Base-by-base conservation (phyloP, 2,888 invertebrate species). In the Lasioglossum marginatum region DNA sequence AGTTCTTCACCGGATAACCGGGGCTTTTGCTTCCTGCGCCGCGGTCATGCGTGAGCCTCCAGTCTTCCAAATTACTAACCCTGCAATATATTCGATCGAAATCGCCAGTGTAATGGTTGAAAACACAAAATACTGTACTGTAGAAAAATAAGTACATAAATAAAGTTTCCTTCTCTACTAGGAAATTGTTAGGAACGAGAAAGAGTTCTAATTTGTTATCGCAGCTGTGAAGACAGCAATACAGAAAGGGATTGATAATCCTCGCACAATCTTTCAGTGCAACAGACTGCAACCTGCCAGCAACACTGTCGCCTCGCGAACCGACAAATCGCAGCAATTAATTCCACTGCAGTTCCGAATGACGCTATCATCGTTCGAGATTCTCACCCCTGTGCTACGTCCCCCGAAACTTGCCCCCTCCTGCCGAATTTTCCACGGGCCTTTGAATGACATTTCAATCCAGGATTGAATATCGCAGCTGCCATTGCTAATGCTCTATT, bases 381-480 rank as follows among this genome's bases (percentile, higher is more conserved):
- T 66, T 83, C 76, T 45, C 79, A 82, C 85, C 81, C 74, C 70
- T 74, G 68, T 27, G 72, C 34, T 48, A 27, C 27, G 73, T 79
- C 73, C 76, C 79, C 80, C 68, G 45, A 6, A 63, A 71, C 45
- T 66, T 73, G 45, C 31, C 14, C 31, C 66, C 31, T 23, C 4
- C 60, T 23, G 78, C 60, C 34, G 16, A 80, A 81, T 89, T 86
- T 85, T 88, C 83, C 82, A 83, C 81, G 81, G 83, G 83, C 89
- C 84, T 88, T 93, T 91, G 90, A 93, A 93, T 93, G 93, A 94
- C 93, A 93, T 92, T 94, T 94, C 93, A 93, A 94, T 94, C 89
- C 90, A 83, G 92, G 92, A 91, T 92, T 37, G 68, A 91, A 89
- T 88, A 88, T 91, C 86, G 93, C 94, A 94, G 94, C 94, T 94